Evolutionary conservation across 2,113 vertebrate genomes (phyloP).

Genomic region (Oxyruncus cristatus): DNA sequence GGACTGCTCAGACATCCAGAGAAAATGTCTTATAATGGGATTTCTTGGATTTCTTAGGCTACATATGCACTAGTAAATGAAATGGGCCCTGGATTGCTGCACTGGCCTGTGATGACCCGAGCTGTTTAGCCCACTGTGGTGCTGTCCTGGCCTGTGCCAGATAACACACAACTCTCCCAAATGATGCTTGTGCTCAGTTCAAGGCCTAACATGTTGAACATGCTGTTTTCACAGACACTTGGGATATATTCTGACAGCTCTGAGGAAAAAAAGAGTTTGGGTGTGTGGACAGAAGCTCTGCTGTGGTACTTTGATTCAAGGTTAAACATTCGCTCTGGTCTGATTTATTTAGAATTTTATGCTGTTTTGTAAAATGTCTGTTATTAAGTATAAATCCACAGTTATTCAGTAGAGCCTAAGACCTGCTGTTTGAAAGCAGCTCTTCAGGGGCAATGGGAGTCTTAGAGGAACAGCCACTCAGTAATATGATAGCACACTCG

Average conservation of each 20-base stretch:
- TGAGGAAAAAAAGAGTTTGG: not conserved
- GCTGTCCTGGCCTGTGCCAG: not conserved
- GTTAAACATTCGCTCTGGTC: not conserved
- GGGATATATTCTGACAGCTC: not conserved
- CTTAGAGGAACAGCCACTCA: not conserved
- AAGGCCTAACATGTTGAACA: not conserved
- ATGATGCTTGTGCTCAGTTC: not conserved
- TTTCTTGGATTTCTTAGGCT: not conserved
- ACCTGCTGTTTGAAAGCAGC: rapidly evolving
- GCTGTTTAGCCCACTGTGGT: not conserved
- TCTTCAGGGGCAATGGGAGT: not conserved
- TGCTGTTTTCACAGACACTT: not conserved
- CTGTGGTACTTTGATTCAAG: not conserved
- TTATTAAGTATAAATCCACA: not conserved
- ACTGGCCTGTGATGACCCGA: not conserved
- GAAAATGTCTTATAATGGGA: not conserved
- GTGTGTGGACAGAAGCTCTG: rapidly evolving
- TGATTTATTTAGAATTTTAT: not conserved
- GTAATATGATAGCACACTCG: not conserved
- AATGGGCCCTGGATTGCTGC: not conserved
- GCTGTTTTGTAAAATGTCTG: not conserved
- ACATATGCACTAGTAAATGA: not conserved
- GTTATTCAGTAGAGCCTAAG: not conserved
- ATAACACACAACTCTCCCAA: no score
- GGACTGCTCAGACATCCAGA: not conserved